Percentiles rank a stretch among this genome's conserved stretches.
phyloP scores from a whole-genome alignment of 2,797 vertebrate genomes.

The Lepilemur ruficaudatus region DNA sequence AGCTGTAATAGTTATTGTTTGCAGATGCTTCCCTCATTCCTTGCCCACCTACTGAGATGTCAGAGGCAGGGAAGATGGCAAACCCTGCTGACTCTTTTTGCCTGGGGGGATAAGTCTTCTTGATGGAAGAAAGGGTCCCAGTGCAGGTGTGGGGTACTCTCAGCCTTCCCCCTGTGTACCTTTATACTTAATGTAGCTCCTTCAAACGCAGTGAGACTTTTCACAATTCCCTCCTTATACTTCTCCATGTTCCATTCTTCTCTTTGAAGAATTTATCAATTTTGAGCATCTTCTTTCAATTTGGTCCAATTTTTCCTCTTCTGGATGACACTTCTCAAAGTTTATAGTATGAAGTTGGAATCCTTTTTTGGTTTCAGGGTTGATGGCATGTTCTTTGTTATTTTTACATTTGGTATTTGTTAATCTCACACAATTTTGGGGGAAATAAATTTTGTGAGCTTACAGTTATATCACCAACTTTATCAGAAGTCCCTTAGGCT shows the following conservation, averaged over 20 bases:
- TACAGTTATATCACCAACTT: background rate
- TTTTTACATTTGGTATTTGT: conserved; percentile 29
- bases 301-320: conserved; percentile 28
- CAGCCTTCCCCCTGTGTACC: background rate
- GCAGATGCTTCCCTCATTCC: background rate
- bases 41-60: background rate
- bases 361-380: background rate
- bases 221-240: background rate
- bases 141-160: background rate
- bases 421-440: background rate
- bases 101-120: background rate
- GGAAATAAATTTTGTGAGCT: background rate
- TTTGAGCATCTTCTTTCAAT: background rate
- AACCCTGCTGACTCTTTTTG: background rate
- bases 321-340: conserved; percentile 18
- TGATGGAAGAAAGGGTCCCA: background rate
- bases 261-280: background rate
- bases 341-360: background rate
- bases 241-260: background rate
- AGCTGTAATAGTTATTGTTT: background rate
- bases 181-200: background rate
- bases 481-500: background rate
- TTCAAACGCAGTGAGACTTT: background rate
- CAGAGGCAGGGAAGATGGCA: background rate
- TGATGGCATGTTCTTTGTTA: conserved; percentile 17